Base-by-base conservation (phyloP, 2,888 invertebrate genomes). In the Plusia festucae region DNA sequence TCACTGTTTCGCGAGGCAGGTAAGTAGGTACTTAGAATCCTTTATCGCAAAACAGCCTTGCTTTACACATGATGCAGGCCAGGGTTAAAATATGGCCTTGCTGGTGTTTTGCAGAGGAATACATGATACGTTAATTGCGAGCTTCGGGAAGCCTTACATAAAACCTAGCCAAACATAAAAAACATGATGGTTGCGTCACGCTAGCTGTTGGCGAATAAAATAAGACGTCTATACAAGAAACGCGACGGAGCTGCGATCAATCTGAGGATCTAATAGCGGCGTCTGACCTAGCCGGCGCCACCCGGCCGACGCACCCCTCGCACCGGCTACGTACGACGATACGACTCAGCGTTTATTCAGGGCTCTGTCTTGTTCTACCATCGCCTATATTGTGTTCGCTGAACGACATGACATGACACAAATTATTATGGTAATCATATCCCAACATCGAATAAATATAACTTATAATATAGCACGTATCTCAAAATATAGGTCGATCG, bases 211-310 rank as follows among this genome's bases (percentile, higher is more conserved):
- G 72, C 66, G 75, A 78, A 85, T 84, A 82, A 85, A 85, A 84
- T 84, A 82, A 86, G 83, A 82, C 79, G 76, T 79, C 76, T 78
- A 67, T 88, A 87, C 85, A 82, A 84, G 88, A 87, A 87, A 83
- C 82, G 87, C 88, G 89, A 89, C 89, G 83, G 86, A 88, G 90
- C 80, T 86, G 80, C 91, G 92, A 93, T 93, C 93, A 93, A 93
- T 93, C 93, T 90, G 88, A 87, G 88, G 87, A 82, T 88, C 85
- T 90, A 91, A 93, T 91, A 89, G 90, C 88, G 83, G 78, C 84
- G 93, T 90, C 92, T 90, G 93, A 91, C 89, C 92, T 87, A 90
- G 87, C 86, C 86, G 93, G 93, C 93, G 93, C 93, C 93, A 85
- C 75, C 82, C 88, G 88, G 88, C 86, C 74, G 88, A 84, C 91